Evolutionary conservation across 2,888 invertebrate species (phyloP).

Genomic region (Ophioninae sp.): DNA sequence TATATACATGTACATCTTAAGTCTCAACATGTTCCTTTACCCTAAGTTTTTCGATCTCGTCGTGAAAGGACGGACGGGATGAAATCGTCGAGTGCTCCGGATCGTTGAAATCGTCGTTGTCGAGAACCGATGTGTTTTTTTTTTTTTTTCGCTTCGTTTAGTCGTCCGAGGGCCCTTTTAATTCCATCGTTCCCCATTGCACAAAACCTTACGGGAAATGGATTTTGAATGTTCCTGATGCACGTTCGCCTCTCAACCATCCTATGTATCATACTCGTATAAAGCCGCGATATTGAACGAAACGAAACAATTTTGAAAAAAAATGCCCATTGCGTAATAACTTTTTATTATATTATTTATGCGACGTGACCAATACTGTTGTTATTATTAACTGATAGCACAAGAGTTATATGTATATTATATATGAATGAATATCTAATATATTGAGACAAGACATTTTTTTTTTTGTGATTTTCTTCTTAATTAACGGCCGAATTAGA

Average conservation of each 20-base stretch:
- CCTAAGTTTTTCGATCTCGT: constrained; percentile 27
- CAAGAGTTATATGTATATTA: constrained; percentile 52
- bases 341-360: constrained; percentile 47
- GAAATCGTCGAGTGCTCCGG: neutral
- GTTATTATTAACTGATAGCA: constrained; percentile 48
- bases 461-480: neutral
- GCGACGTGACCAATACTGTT: constrained; percentile 35
- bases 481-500: neutral
- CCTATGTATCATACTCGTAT: neutral
- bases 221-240: neutral
- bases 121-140: neutral
- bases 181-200: constrained; percentile 18
- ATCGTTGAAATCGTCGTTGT: neutral
- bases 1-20: constrained; percentile 40
- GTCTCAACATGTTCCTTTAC: constrained; percentile 42
- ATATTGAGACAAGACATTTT: constrained; percentile 34
- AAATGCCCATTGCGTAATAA: neutral
- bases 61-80: neutral
- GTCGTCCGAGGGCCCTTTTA: neutral
- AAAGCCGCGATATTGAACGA: constrained; percentile 7
- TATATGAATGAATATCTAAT: constrained; percentile 53
- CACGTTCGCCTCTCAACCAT: constrained; percentile 18
- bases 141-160: neutral
- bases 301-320: constrained; percentile 2
- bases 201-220: constrained; percentile 19